Conservation (phyloP, 2,113 vertebrate genomes). For the Gorsachius goisagi region DNA sequence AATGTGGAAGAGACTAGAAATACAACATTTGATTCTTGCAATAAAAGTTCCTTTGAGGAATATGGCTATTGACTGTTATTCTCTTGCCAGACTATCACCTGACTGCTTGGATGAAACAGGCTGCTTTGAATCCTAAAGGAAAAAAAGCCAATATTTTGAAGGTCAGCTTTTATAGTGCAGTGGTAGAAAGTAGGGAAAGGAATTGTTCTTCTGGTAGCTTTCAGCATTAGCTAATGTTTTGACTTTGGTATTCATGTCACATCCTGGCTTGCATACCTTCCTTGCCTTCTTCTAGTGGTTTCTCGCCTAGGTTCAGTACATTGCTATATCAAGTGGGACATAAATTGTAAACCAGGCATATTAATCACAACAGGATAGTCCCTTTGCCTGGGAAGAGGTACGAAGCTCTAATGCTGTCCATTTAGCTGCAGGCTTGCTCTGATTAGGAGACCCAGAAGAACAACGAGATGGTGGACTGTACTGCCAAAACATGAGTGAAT, state of each 20-base stretch:
- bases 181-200: neutral
- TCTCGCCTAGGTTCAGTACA: neutral
- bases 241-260: neutral
- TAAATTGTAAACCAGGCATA: neutral
- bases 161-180: neutral
- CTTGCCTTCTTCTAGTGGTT: neutral
- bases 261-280: neutral
- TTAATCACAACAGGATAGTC: neutral
- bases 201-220: neutral
- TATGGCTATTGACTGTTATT: neutral
- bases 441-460: neutral
- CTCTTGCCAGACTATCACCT: neutral
- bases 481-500: neutral
- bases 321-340: neutral
- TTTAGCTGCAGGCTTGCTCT: neutral
- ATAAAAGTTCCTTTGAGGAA: neutral
- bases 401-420: neutral
- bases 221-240: neutral
- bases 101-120: neutral
- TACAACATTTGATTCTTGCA: neutral
- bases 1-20: neutral
- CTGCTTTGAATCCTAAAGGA: neutral
- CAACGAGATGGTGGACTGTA: neutral
- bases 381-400: neutral
- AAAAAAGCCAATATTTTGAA: neutral